Evolutionary conservation across 1,140 invertebrate genomes (phyloP), one percentile per base, ranked within the genome.

Genomic region (Branchinecta lindahli): DNA sequence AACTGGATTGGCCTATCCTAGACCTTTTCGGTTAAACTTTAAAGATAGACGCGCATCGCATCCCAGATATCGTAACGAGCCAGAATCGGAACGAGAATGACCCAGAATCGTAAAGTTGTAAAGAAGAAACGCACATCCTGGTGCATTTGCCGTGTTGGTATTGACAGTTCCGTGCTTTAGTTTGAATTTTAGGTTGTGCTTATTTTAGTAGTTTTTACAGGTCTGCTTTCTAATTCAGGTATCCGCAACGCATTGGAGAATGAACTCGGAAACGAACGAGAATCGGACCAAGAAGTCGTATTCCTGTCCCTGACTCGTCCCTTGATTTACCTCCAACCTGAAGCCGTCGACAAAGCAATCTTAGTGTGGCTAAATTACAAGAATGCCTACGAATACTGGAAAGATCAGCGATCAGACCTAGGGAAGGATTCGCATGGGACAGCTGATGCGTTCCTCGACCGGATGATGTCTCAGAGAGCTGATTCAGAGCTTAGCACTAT

Each of bases 301-400:
- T 81, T 97, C 12, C 93, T 98, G 66, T 93, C 89, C 0, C 79
- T 98, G 0, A 92, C 90, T 75, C 81, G 94, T 68, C 95, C 95
- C 0, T 82, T 97, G 67, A 88, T 98, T 70, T 96, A 96, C 78
- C 88, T 96, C 47, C 94, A 98, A 80, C 95, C 95, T 0, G 85
- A 94, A 74, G 94, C 95, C 6, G 89, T 98, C 52, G 95, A 98
- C 78, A 91, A 92, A 78, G 94, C 94, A 44, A 95, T 98, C 72
- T 83, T 98, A 0, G 94, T 98, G 8, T 98, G 94, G 94, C 81
- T 98, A 66, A 98, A 97, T 80, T 98, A 98, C 77, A 96, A 96
- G 80, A 97, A 96, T 80, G 94, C 95, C 0, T 98, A 98, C 76
- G 94, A 98, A 77, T 98, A 97, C 80, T 98, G 95, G 94, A 95